A percentile compares a stretch with the other conserved stretches of the same genome.
Conservation (phyloP, 2,113 vertebrate species). For the Perca schrenkii region DNA sequence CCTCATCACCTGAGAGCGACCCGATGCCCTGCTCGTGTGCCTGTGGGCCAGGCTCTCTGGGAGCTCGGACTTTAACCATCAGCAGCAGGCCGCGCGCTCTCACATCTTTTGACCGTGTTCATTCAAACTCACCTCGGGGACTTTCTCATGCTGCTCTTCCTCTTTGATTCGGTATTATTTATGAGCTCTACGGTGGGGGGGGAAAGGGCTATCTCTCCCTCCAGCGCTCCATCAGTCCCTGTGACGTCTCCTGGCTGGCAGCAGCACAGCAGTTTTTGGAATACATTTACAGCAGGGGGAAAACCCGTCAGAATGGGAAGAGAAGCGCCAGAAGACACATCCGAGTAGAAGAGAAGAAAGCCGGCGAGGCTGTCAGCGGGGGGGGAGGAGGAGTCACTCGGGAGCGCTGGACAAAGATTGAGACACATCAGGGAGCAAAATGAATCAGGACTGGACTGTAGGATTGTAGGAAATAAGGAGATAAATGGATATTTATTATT, state of each 20-base stretch:
- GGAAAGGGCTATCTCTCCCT: constrained; percentile 48
- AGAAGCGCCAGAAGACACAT: constrained; percentile 47
- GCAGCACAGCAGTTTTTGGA: constrained; percentile 68
- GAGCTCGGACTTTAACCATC: constrained; percentile 44
- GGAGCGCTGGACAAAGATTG: constrained; percentile 61
- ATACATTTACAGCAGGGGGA: constrained; percentile 66
- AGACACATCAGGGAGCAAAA: constrained; percentile 62
- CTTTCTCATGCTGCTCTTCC: constrained; percentile 57
- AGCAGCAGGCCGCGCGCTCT: constrained; percentile 21
- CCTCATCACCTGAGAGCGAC: constrained; percentile 62
- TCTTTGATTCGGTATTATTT: constrained; percentile 78
- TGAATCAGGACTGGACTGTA: constrained; percentile 44
- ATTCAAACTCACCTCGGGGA: constrained; percentile 54
- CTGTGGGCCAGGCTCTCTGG: constrained; percentile 26
- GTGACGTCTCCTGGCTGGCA: constrained; percentile 66
- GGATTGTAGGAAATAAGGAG: constrained; percentile 37
- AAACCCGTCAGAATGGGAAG: constrained; percentile 56
- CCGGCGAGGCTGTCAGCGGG: constrained; percentile 39
- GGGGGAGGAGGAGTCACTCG: constrained; percentile 26
- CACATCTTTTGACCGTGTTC: constrained; percentile 55
- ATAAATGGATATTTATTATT: constrained; percentile 41
- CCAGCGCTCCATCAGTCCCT: constrained; percentile 64
- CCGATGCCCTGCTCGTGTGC: constrained; percentile 50
- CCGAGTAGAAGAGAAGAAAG: constrained; percentile 38
- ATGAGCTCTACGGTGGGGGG: constrained; percentile 61